Conservation (phyloP, 2,797 vertebrate genomes). For the Sarcophilus harrisii region DNA sequence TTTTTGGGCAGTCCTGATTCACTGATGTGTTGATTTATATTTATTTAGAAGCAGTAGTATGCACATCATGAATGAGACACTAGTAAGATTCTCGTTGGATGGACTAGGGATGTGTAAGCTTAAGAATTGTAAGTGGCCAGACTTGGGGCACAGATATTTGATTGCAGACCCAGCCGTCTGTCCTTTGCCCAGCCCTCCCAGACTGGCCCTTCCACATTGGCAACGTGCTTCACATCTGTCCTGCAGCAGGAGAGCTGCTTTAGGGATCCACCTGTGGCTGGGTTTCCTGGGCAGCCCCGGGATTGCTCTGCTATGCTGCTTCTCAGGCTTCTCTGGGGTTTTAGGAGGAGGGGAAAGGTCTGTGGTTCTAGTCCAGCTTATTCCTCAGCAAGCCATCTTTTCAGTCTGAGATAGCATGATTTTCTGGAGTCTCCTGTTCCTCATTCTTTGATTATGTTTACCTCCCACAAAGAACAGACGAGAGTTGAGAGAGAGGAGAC, state of each 20-base stretch:
- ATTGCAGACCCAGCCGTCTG: neutral
- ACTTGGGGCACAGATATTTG: neutral
- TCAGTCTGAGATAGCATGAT: neutral
- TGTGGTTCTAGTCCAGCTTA: neutral
- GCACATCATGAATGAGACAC: neutral
- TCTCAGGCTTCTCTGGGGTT: neutral
- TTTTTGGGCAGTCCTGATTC: neutral
- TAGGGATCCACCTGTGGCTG: too few relatives aligned
- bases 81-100: neutral
- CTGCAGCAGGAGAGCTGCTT: neutral
- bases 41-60: neutral
- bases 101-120: neutral
- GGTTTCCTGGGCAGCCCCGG: neutral
- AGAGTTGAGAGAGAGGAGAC: constrained; percentile 12
- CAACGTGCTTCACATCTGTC: neutral
- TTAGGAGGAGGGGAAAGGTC: neutral
- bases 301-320: neutral
- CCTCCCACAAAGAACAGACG: neutral
- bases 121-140: too few relatives aligned
- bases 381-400: neutral
- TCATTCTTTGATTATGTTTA: neutral
- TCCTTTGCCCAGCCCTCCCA: neutral
- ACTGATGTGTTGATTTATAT: neutral
- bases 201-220: neutral
- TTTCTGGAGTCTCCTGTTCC: neutral